Percentiles rank a stretch among this genome's conserved stretches.
These are phyloP conservation scores for Martes martes DNA, from an alignment of 2,113 vertebrate species.

Conservation along the genomic window DNA sequence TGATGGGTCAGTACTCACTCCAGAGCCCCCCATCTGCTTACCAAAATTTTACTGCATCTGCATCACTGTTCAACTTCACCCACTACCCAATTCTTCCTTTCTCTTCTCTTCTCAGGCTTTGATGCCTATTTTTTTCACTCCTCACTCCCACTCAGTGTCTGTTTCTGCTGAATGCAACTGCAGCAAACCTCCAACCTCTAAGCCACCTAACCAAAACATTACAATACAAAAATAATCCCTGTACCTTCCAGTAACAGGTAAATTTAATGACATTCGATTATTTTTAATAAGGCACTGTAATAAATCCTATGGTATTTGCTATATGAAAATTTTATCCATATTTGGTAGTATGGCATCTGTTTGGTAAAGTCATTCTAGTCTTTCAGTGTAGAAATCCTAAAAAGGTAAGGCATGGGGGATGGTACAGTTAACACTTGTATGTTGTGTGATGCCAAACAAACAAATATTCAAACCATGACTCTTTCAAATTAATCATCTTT, in stretches of 20 bases:
- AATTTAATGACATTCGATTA: background rate
- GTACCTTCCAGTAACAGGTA: background rate
- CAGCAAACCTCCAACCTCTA: background rate
- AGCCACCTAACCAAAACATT: background rate
- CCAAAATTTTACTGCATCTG: background rate
- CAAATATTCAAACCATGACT: background rate
- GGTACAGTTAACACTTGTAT: background rate
- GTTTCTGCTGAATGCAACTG: background rate
- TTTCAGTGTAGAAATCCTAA: background rate
- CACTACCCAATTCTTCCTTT: background rate
- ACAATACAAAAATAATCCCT: background rate
- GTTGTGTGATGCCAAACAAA: background rate
- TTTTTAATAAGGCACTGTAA: background rate
- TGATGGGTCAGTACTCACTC: background rate
- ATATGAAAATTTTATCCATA: background rate
- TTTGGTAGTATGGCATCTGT: background rate
- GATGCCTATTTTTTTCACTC: background rate
- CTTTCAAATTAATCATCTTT: background rate
- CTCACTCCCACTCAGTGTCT: background rate
- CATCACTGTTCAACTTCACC: background rate
- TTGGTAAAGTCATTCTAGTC: background rate
- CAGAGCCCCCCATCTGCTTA: background rate
- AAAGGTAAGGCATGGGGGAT: background rate
- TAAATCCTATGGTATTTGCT: background rate
- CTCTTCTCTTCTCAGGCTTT: background rate